Evolutionary conservation across 2,113 vertebrate species (phyloP), one percentile per base, ranked within the genome.

Genomic region (Centropus unirufus): DNA sequence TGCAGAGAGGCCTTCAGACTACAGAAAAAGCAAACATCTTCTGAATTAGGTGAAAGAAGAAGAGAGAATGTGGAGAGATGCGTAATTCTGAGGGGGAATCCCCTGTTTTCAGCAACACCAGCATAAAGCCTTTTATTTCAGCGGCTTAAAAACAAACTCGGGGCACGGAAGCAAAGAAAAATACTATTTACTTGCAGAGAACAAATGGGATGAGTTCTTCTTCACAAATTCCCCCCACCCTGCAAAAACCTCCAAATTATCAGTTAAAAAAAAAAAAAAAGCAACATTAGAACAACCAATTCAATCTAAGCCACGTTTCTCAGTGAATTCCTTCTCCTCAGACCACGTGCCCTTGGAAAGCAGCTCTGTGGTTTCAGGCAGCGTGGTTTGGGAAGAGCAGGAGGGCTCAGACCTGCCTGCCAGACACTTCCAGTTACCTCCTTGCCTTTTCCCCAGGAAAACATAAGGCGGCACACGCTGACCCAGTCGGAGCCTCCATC

Each of bases 361-460:
- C 30, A 49, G 34, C 10, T 34, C 70, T 61, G 58, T 66, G 52
- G 27, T 76, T 23, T 5, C 16, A 21, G 44, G 52, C 34, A 57
- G 44, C 0, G 0, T 13, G 52, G 52, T 2, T 76, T 29, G 34
- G 80, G 47, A 29, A 39, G 42, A 79, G 83, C 76, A 22, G 0
- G 0, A 42, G 63, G 49, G 44, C 80, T 80, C 74, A 74, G 51
- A 59, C 63, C 68, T 27, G 8, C 32, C 61, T 58, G 34, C 29
- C 69, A 58, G 83, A 18, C 22, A 59, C n/a, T 66, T 22, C 54
- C 83, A 90, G 11, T 6, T 12, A 5, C 22, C 5, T 32, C 73
- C 54, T 52, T 63, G 78, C 78, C 51, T 57, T 30, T 40, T 54
- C 16, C 32, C 67, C 58, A 61, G 62, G 29, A 32, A 29, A 57